phyloP scores from a whole-genome alignment of 2,797 vertebrate genomes.

The Toxotes lorentzi region DNA sequence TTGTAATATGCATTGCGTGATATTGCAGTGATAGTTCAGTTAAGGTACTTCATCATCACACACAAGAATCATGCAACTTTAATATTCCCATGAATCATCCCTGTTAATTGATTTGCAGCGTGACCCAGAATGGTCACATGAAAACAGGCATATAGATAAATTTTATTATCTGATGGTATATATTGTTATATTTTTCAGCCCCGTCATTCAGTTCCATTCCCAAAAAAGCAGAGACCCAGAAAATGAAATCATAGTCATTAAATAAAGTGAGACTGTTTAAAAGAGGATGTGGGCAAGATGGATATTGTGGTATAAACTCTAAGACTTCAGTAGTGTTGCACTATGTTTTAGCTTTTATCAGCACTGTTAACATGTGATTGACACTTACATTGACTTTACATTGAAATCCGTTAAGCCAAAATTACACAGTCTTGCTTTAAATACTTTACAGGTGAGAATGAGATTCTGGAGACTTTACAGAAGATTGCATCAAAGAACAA shows the following conservation, averaged over 20 bases:
- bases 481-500: constrained; percentile 94
- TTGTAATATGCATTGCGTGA: neutral
- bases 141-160: neutral
- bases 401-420: neutral
- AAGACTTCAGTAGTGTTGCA: too few relatives aligned
- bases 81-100: neutral
- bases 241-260: too few relatives aligned
- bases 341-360: neutral
- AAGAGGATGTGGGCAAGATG: too few relatives aligned
- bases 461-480: constrained; percentile 91
- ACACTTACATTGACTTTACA: neutral
- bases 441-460: constrained; percentile 92
- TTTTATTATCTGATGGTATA: neutral
- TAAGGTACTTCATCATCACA: neutral
- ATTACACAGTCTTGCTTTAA: neutral
- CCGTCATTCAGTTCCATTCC: too few relatives aligned
- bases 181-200: neutral
- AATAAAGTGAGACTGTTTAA: too few relatives aligned
- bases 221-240: too few relatives aligned
- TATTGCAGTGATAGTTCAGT: neutral
- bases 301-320: too few relatives aligned
- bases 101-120: neutral
- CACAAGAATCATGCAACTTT: neutral
- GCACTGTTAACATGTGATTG: neutral
- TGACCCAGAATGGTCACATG: neutral